These are phyloP conservation scores for Gambusia affinis DNA, from an alignment of 2,113 vertebrate genomes.

Conservation along the genomic window DNA sequence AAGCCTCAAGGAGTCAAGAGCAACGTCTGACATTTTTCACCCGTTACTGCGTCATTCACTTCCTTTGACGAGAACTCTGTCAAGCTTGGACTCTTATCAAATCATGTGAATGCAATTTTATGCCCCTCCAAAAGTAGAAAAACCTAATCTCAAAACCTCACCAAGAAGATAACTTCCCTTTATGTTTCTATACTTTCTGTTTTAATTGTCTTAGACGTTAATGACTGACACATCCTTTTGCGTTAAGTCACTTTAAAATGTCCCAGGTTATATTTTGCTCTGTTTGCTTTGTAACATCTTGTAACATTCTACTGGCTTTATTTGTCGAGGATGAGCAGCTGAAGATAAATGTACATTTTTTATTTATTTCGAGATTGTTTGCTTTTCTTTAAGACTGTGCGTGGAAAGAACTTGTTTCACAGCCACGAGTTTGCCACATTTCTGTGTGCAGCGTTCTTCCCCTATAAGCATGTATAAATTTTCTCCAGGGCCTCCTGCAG, in stretches of 20 bases:
- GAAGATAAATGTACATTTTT: not conserved
- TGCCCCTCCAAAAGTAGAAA: conserved; percentile 14
- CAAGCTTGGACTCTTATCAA: conserved; percentile 14
- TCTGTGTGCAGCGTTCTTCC: not conserved
- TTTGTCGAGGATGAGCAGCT: not conserved
- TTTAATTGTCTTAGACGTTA: conserved; percentile 2
- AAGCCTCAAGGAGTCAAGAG: conserved; percentile 17
- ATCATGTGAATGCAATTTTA: conserved; percentile 23
- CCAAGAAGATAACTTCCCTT: not conserved
- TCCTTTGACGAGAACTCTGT: conserved; percentile 11
- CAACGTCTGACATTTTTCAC: conserved; percentile 42
- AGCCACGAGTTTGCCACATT: not conserved
- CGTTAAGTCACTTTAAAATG: conserved; percentile 7
- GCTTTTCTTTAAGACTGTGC: not conserved
- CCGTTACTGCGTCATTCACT: conserved; percentile 18
- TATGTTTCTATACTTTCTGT: not conserved
- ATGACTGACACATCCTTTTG: conserved; percentile 10
- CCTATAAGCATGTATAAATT: not conserved
- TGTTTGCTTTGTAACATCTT: conserved; percentile 11
- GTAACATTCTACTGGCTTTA: not conserved
- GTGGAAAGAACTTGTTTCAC: not conserved
- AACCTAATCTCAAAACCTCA: conserved; percentile 18
- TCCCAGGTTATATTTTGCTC: conserved; percentile 14
- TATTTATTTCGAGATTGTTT: not conserved
- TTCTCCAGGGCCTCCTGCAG: not conserved